Evolutionary conservation across 2,888 invertebrate genomes (phyloP).

Genomic region (Dicranocentrus wangi): DNA sequence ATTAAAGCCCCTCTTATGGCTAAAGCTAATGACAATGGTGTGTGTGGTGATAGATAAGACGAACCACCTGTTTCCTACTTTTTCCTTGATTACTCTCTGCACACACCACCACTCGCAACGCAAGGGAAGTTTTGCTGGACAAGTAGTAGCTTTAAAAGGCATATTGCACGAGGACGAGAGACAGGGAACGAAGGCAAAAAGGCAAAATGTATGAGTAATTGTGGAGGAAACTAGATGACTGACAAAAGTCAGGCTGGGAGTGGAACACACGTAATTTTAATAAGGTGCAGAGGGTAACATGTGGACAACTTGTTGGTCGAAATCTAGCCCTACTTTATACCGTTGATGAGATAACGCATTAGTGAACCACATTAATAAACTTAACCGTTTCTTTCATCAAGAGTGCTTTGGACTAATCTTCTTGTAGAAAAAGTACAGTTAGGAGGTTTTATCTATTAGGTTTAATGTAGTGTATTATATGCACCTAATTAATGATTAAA

Average conservation of each 20-base stretch:
- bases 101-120: slow-evolving; percentile 17
- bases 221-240: slow-evolving; percentile 40
- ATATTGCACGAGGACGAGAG: slow-evolving; percentile 4
- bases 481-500: too few relatives aligned
- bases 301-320: neutral
- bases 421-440: neutral
- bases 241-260: slow-evolving; percentile 46
- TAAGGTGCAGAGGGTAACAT: neutral
- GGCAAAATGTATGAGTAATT: slow-evolving; percentile 19
- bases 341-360: slow-evolving; percentile 53
- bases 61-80: slow-evolving; percentile 72
- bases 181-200: slow-evolving; percentile 23
- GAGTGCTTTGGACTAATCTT: neutral
- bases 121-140: slow-evolving; percentile 26
- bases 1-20: slow-evolving; percentile 45
- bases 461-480: neutral
- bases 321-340: slow-evolving; percentile 44
- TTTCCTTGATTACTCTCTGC: slow-evolving; percentile 57
- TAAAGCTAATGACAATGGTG: slow-evolving; percentile 52
- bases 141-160: slow-evolving; percentile 47
- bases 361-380: slow-evolving; percentile 52
- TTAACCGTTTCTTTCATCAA: slow-evolving; percentile 47
- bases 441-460: neutral
- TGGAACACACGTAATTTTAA: slow-evolving; percentile 1
- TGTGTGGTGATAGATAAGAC: slow-evolving; percentile 44